Conservation (phyloP, 2,113 vertebrate genomes). For the Uria aalge region DNA sequence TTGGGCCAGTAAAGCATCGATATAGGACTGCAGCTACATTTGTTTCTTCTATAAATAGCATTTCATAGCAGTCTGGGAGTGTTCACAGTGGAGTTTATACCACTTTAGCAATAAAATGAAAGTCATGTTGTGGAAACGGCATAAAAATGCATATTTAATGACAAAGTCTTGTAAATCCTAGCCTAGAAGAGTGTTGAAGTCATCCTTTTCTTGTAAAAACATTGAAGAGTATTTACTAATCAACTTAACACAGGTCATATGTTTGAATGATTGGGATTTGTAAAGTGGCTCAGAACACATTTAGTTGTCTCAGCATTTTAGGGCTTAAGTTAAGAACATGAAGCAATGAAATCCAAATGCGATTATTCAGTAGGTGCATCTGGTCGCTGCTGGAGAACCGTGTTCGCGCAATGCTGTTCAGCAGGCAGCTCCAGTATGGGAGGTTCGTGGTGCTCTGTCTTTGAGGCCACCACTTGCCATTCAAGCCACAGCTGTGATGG, state of each 20-base stretch:
- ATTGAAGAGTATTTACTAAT: neutral
- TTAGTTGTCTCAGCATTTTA: constrained; percentile 30
- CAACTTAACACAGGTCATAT: neutral
- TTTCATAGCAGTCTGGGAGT: neutral
- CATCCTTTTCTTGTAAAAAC: constrained; percentile 11
- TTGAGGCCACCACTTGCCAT: neutral
- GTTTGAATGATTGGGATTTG: neutral
- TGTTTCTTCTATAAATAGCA: constrained; percentile 47
- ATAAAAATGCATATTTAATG: constrained; percentile 59
- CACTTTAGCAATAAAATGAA: constrained; percentile 42
- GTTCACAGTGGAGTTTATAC: constrained; percentile 34
- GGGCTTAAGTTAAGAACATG: constrained; percentile 20
- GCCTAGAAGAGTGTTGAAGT: neutral
- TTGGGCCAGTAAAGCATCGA: constrained; percentile 14
- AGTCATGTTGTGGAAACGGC: constrained; percentile 28
- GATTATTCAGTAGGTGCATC: neutral
- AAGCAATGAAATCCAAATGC: constrained; percentile 34
- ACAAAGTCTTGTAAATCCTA: constrained; percentile 15
- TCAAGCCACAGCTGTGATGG: neutral
- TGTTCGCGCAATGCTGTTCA: neutral
- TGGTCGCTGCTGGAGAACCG: neutral
- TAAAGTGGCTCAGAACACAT: neutral
- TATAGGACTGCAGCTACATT: constrained; percentile 23
- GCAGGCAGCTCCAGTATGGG: neutral
- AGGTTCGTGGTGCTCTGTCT: neutral